Base-by-base conservation (phyloP, 2,888 invertebrate species). In the Chrysomela aeneicollis region DNA sequence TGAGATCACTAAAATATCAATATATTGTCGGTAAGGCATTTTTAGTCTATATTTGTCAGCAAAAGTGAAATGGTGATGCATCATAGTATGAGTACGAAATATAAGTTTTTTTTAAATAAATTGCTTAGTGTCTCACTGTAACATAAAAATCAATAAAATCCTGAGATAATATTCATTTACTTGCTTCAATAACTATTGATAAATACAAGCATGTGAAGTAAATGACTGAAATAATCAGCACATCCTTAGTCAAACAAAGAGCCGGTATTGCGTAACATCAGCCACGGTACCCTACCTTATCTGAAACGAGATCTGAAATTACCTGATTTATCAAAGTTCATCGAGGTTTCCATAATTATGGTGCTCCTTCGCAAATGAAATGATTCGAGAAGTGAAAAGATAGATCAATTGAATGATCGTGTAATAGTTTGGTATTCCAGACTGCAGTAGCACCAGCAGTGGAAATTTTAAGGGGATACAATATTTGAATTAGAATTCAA, bases 331-430 rank as follows among this genome's bases (percentile, higher is more conserved):
- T 42, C 42, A 42, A 42, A 42, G 42, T 42, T 42, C 42, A 42
- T 42, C 42, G n/a, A 42, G 42, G 42, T 42, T 42, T 42, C 42
- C 42, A 6, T 42, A 42, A 42, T 42, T 42, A 42, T 42, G 42
- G 42, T 42, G 42, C 42, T 42, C n/a, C 42, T 42, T 42, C 42
- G n/a, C 42, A 42, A 42, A n/a, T 42, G 6, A 42, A 42, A 42
- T 42, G 15, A 15, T 42, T 15, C 42, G 42, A 42, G 42, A 26
- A 3, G 4, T 42, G 42, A 42, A 42, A 2, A 42, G 12, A 12
- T 42, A 12, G 12, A 2, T 35, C 15, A 42, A 42, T 42, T 42
- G 15, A 12, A 42, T 42, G 8, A 3, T n/a, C n/a, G 8, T 42
- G 42, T 3, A 35, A 35, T 2, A 35, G 10, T 10, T 9, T 9